Percentiles rank a stretch among this genome's conserved stretches.
These are phyloP conservation scores for Epinephelus malabaricus DNA, from an alignment of 2,797 vertebrate species.

Conservation along the genomic window DNA sequence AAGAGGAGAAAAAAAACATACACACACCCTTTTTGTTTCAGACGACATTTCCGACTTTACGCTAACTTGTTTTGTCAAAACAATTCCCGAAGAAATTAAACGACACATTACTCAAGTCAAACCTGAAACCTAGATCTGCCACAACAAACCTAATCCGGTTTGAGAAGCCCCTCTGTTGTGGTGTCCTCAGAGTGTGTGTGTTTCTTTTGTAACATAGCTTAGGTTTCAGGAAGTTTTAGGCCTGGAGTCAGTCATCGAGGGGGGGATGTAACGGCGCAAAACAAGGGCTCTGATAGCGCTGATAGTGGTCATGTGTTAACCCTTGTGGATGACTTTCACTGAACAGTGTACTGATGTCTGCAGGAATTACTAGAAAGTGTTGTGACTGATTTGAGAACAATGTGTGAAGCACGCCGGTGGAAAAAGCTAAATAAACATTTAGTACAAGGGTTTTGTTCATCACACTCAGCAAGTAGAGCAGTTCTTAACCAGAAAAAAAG, in stretches of 20 bases:
- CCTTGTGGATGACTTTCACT: constrained; percentile 49
- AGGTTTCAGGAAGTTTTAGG: constrained; percentile 82
- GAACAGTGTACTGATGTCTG: constrained; percentile 32
- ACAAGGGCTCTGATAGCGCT: constrained; percentile 62
- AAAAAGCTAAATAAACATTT: constrained; percentile 40
- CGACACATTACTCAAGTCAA: constrained; percentile 84
- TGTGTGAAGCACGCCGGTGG: constrained; percentile 12
- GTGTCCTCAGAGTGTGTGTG: constrained; percentile 77
- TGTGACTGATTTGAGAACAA: constrained; percentile 24
- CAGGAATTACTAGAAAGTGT: constrained; percentile 38
- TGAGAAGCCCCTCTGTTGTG: constrained; percentile 79
- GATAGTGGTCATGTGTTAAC: constrained; percentile 53
- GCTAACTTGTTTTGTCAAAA: constrained; percentile 91
- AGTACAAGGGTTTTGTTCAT: constrained; percentile 27
- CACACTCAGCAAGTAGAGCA: background rate
- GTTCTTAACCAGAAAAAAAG: background rate
- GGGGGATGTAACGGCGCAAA: constrained; percentile 42
- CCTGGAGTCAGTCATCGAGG: constrained; percentile 72
- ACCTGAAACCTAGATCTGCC: constrained; percentile 85
- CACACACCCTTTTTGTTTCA: constrained; percentile 81
- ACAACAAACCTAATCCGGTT: constrained; percentile 84
- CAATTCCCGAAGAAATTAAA: constrained; percentile 89
- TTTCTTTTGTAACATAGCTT: constrained; percentile 74
- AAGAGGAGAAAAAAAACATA: constrained; percentile 64
- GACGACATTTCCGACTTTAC: constrained; percentile 84